Percentiles rank a stretch among this genome's conserved stretches.
Conservation (phyloP, 2,113 vertebrate species). For the Crocuta crocuta region DNA sequence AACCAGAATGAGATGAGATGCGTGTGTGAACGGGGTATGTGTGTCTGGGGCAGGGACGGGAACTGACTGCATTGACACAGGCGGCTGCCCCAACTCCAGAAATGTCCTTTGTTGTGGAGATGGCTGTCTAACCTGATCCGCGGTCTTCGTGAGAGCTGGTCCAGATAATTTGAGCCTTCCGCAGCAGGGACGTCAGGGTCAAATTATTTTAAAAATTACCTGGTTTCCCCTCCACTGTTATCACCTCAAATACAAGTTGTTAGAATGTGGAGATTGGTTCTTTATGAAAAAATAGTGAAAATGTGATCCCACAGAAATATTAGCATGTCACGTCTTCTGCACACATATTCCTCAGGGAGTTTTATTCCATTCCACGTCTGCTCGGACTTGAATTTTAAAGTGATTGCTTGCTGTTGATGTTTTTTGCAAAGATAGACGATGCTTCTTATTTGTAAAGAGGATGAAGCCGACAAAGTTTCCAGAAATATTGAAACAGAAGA, state of each 20-base stretch:
- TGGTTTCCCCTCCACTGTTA: constrained; percentile 1
- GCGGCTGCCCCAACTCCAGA: fast-evolving
- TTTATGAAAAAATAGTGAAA: constrained; percentile 52
- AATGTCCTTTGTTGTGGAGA: background rate
- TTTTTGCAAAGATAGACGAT: background rate
- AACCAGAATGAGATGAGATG: fast-evolving
- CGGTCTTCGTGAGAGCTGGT: constrained; percentile 44
- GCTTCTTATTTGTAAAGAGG: constrained; percentile 25
- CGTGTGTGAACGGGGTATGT: fast-evolving
- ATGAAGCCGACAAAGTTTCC: background rate
- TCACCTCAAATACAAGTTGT: background rate
- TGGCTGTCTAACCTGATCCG: background rate
- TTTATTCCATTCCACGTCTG: background rate
- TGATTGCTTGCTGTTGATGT: background rate
- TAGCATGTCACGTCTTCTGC: constrained; percentile 8
- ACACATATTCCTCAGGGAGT: background rate
- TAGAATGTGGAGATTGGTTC: constrained; percentile 15
- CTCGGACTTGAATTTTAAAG: background rate
- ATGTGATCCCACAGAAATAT: constrained; percentile 6
- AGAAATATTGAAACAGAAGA: background rate
- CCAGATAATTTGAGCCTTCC: background rate
- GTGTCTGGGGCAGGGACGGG: background rate
- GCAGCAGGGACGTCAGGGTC: constrained; percentile 11
- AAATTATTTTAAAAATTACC: constrained; percentile 55
- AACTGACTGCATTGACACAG: background rate